Conservation (phyloP, 2,888 invertebrate genomes). For the Clusia tigrina region DNA sequence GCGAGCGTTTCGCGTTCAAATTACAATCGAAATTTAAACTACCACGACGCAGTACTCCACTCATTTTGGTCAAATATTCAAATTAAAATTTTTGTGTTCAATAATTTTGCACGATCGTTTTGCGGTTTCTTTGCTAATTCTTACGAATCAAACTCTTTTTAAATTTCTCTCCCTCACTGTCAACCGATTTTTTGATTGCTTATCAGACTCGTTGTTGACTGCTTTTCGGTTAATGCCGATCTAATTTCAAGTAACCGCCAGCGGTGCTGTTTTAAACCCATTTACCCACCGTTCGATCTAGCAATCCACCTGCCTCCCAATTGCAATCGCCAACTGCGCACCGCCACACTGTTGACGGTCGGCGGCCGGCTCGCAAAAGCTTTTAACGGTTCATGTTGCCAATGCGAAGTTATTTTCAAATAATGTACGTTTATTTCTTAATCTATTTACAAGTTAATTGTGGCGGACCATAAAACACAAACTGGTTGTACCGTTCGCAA, state of each 20-base stretch:
- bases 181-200: conserved; percentile 7
- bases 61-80: conserved; percentile 52
- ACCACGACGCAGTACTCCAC: conserved; percentile 59
- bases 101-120: not conserved
- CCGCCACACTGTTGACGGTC: too few species aligned
- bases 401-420: too few species aligned
- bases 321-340: too few species aligned
- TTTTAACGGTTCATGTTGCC: too few species aligned
- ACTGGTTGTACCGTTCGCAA: too few species aligned
- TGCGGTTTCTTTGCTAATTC: not conserved
- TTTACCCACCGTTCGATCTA: not conserved
- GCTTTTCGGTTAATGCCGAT: conserved; percentile 42
- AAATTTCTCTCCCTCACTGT: conserved; percentile 8
- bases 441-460: too few species aligned
- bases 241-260: conserved; percentile 54
- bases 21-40: conserved; percentile 55
- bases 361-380: too few species aligned
- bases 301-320: too few species aligned
- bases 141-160: too few species aligned
- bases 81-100: conserved; percentile 4
- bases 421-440: too few species aligned
- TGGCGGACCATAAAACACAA: too few species aligned
- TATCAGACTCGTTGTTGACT: conserved; percentile 41
- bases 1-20: conserved; percentile 32
- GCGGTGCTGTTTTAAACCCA: conserved; percentile 48